Base-by-base conservation (phyloP, 30 jellyfish, hydroid and myxozoan species). In the Aurelia aurita region DNA sequence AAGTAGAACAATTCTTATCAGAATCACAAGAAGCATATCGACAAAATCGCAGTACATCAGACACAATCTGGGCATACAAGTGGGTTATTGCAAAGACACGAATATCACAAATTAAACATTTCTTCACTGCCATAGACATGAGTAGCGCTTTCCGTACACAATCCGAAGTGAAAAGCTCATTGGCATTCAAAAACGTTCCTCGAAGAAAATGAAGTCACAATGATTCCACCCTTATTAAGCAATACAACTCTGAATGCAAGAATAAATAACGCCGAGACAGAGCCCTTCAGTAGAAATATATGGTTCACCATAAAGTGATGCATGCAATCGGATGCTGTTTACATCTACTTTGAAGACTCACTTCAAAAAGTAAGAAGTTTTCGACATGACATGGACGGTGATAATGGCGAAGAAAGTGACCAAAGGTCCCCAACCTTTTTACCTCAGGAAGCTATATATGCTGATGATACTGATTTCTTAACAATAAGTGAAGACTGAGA, bases 231-330 rank as follows among this genome's bases (percentile, higher is more conserved):
- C 77, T 18, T 31, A 44, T 19, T 58, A 62, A 77, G 78, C 79
- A 77, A 58, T 45, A 77, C 88, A 22, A 77, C 78, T 43, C 76
- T 58, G 63, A 26, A 59, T 35, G 65, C 58, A 58, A 77, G 89
- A 26, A 77, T 60, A 77, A 77, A 60, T 47, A 77, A 77, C 79
- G 57, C 79, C 58, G 79, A 60, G 58, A 59, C 79, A n/a, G 79
- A 43, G 79, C 77, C 77, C 77, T 76, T 76, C 67, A 76, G 46
- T 54, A 76, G 77, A 63, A 58, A 23, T 76, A 58, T 58, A 46
- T 51, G 87, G 87, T 18, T 77, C 89, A 31, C 89, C 89, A 77
- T 79, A 58, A 29, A 79, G 79, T 77, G 79, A 77, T 77, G 79
- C 79, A 46, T 67, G 57, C 44, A 77, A 79, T 34, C 79, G 66